These are phyloP conservation scores for Amphipyra berbera DNA, from an alignment of 2,888 invertebrate genomes.

Conservation along the genomic window DNA sequence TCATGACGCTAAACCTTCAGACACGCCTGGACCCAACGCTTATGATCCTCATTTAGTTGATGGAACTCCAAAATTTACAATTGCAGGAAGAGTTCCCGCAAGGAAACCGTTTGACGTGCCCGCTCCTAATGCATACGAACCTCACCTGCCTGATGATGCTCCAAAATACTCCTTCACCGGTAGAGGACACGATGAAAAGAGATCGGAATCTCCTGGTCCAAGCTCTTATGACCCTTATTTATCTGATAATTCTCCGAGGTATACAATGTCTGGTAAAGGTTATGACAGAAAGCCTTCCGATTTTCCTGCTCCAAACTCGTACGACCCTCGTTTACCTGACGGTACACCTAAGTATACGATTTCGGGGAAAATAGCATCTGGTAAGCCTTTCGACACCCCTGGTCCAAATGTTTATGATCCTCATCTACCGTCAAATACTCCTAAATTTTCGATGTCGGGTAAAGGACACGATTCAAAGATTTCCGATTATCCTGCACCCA, in stretches of 20 bases:
- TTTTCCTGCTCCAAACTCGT: conserved; percentile 85
- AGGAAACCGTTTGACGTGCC: conserved; percentile 89
- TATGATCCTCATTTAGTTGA: conserved; percentile 90
- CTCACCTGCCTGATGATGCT: conserved; percentile 87
- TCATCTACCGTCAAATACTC: conserved; percentile 87
- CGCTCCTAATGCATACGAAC: conserved; percentile 91
- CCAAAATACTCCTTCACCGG: conserved; percentile 91
- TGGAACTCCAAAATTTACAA: conserved; percentile 90
- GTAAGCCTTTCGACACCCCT: conserved; percentile 86
- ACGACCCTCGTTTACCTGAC: conserved; percentile 85
- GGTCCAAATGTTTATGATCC: conserved; percentile 90
- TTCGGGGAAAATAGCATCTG: conserved; percentile 88
- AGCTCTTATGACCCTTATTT: conserved; percentile 88
- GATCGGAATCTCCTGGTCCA: conserved; percentile 89
- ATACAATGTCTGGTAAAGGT: conserved; percentile 91
- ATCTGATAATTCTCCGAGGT: conserved; percentile 88
- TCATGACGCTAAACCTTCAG: conserved; percentile 84
- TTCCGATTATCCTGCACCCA: conserved; percentile 86
- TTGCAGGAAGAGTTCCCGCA: conserved; percentile 90
- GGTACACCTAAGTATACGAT: conserved; percentile 91
- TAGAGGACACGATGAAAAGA: conserved; percentile 85
- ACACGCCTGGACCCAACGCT: conserved; percentile 91
- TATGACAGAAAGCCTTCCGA: conserved; percentile 76
- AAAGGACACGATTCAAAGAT: conserved; percentile 87
- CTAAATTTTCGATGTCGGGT: conserved; percentile 92